These are phyloP conservation scores for Tor tambroides DNA, from an alignment of 2,113 vertebrate genomes.

Conservation along the genomic window DNA sequence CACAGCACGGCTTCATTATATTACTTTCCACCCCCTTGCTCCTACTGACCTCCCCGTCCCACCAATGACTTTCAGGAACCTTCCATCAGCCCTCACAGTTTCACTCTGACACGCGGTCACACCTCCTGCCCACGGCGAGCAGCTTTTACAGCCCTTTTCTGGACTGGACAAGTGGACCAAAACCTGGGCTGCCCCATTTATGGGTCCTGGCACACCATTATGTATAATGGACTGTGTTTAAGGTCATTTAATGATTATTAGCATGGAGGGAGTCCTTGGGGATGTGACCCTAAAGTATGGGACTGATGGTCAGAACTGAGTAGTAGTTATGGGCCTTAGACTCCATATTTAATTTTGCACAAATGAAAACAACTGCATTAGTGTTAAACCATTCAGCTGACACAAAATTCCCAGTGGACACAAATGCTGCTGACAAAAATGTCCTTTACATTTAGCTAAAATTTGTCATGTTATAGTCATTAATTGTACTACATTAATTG, in stretches of 20 bases:
- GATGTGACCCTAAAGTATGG: slow-evolving; percentile 51
- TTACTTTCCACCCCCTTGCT: slow-evolving; percentile 26
- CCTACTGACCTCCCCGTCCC: slow-evolving; percentile 10
- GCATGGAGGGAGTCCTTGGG: slow-evolving; percentile 62
- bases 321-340: neutral
- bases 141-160: slow-evolving; percentile 16
- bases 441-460: neutral
- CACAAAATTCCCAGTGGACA: neutral
- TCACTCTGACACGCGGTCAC: slow-evolving; percentile 43
- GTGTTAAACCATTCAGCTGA: neutral
- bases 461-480: neutral
- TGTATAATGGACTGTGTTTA: slow-evolving; percentile 65
- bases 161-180: slow-evolving; percentile 50
- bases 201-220: slow-evolving; percentile 54
- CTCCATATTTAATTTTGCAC: neutral
- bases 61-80: slow-evolving; percentile 32
- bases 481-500: too few species aligned
- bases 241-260: slow-evolving; percentile 62
- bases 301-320: slow-evolving; percentile 70
- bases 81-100: slow-evolving; percentile 43
- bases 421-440: neutral
- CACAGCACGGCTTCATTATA: slow-evolving; percentile 46
- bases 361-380: neutral
- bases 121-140: slow-evolving; percentile 45
- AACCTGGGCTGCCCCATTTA: slow-evolving; percentile 51